phyloP scores from a whole-genome alignment of 2,888 invertebrate species.

The Dasysyrphus tricinctus region DNA sequence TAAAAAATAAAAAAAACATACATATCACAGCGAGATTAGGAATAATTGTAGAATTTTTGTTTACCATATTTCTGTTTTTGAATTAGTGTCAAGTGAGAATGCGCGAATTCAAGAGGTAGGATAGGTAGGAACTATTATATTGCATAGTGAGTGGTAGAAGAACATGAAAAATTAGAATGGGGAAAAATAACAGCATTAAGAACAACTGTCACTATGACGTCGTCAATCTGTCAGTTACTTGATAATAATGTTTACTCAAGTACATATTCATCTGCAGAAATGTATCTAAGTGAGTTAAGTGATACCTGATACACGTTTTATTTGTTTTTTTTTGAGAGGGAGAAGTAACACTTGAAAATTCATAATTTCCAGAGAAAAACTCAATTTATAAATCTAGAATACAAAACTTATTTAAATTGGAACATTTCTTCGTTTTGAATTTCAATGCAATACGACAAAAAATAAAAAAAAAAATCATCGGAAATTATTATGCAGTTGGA shows the following conservation, averaged over 20 bases:
- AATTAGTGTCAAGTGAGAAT: slow-evolving; percentile 72
- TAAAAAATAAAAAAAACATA: slow-evolving; percentile 2
- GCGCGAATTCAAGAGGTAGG: slow-evolving; percentile 49
- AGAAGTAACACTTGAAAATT: neutral
- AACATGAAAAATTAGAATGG: neutral
- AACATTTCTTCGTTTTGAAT: slow-evolving; percentile 32
- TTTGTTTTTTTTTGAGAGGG: neutral
- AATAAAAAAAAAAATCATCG: slow-evolving; percentile 20
- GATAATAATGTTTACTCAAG: slow-evolving; percentile 18
- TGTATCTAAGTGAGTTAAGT: neutral
- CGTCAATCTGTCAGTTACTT: slow-evolving; percentile 1
- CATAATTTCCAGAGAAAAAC: slow-evolving; percentile 3
- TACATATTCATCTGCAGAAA: neutral
- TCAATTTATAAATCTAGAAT: slow-evolving; percentile 25
- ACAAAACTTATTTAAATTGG: slow-evolving; percentile 51
- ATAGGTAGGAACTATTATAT: neutral
- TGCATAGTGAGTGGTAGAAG: neutral
- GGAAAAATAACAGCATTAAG: neutral
- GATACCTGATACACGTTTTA: neutral
- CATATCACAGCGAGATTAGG: slow-evolving; percentile 59
- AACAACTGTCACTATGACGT: slow-evolving; percentile 19
- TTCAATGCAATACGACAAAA: slow-evolving; percentile 21
- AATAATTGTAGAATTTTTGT: slow-evolving; percentile 34
- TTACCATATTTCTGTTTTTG: slow-evolving; percentile 27
- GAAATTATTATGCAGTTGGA: slow-evolving; percentile 53